Percentiles rank a stretch among this genome's conserved stretches.
phyloP scores from a whole-genome alignment of 2,113 vertebrate genomes.

The Microcebus ravelobensis region DNA sequence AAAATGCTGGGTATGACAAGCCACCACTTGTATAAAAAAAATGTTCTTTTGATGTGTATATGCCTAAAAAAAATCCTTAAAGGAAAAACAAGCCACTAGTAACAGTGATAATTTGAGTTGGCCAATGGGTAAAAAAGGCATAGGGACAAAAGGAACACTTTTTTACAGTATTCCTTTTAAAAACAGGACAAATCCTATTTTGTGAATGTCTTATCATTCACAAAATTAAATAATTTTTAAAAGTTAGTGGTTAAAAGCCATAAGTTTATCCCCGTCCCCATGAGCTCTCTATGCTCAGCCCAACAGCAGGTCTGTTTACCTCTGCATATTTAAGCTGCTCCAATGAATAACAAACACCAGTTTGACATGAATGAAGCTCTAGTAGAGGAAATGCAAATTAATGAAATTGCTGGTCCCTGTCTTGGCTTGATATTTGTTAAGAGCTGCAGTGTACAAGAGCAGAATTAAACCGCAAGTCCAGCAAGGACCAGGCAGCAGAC shows the following conservation, averaged over 20 bases:
- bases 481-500: background rate
- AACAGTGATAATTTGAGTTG: background rate
- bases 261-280: background rate
- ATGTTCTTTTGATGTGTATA: background rate
- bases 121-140: background rate
- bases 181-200: background rate
- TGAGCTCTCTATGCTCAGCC: background rate
- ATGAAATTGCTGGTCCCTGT: background rate
- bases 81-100: background rate
- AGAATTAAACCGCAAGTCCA: background rate
- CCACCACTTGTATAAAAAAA: background rate
- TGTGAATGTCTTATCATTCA: background rate
- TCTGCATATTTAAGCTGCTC: background rate
- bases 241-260: slow-evolving; percentile 21
- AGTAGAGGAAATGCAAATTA: background rate
- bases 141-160: background rate
- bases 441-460: background rate
- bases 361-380: background rate
- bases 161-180: background rate
- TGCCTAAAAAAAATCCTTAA: background rate
- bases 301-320: background rate
- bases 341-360: slow-evolving; percentile 9
- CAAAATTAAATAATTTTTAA: background rate
- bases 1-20: background rate
- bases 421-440: background rate